Evolutionary conservation across 1,140 invertebrate species (phyloP).

Genomic region (Brachionus koreanus): DNA sequence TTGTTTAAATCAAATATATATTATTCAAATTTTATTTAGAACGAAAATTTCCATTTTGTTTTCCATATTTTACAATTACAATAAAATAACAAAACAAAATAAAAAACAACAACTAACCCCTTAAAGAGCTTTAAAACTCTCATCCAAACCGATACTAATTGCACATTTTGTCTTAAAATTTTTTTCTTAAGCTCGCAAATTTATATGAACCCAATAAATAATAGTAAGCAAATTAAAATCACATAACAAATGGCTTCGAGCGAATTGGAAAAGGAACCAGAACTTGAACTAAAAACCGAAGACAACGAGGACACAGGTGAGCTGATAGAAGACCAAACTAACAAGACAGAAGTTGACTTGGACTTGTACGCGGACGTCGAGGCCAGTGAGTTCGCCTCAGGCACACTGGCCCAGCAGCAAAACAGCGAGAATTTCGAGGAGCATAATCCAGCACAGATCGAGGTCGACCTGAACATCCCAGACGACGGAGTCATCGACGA

Average conservation of each 20-base stretch:
- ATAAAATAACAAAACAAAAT: background rate
- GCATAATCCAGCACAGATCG: background rate
- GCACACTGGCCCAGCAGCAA: background rate
- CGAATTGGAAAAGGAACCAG: background rate
- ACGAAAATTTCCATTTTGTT: background rate
- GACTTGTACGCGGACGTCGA: slow-evolving; percentile 42
- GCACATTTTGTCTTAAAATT: background rate
- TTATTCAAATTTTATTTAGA: background rate
- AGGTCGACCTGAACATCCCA: slow-evolving; percentile 19
- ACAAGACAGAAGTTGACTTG: slow-evolving; percentile 17
- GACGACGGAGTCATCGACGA: slow-evolving; percentile 23
- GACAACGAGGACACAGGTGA: background rate
- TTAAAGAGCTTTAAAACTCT: background rate
- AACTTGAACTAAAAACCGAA: background rate
- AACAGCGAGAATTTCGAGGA: background rate
- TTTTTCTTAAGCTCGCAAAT: background rate
- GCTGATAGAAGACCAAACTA: background rate
- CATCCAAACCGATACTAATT: background rate
- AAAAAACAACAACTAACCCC: background rate
- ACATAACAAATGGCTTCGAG: background rate
- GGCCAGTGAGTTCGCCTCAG: background rate
- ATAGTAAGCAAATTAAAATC: background rate
- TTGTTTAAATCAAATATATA: background rate
- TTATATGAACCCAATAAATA: background rate
- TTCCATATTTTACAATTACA: background rate